A percentile compares a stretch with the other conserved stretches of the same genome.
phyloP scores from a whole-genome alignment of 2,113 vertebrate species.

The Labeo rohita region DNA sequence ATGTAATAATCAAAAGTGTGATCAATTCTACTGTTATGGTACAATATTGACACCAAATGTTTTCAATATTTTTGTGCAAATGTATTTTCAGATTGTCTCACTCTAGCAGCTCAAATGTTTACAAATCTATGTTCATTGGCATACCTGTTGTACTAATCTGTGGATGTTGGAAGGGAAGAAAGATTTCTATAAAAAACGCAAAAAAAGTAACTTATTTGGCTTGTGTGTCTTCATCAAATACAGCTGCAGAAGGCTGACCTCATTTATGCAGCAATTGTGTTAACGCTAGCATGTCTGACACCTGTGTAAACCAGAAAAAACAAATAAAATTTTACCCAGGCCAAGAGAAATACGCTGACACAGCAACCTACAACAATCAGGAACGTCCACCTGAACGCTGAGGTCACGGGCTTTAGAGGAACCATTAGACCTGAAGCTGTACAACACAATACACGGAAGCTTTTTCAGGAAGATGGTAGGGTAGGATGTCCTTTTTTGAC shows the following conservation, averaged over 20 bases:
- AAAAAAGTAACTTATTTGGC: not conserved
- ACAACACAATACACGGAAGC: slow-evolving; percentile 33
- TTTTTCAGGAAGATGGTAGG: slow-evolving; percentile 18
- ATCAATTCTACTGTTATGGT: not conserved
- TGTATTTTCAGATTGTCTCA: slow-evolving; percentile 63
- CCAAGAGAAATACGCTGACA: not conserved
- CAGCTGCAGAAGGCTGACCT: not conserved
- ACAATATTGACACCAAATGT: slow-evolving; percentile 37
- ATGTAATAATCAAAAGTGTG: not conserved
- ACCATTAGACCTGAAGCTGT: not conserved
- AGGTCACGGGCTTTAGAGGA: not conserved
- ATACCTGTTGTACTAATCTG: slow-evolving; percentile 60
- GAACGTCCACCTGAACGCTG: not conserved
- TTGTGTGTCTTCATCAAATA: slow-evolving; percentile 4
- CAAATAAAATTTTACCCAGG: not conserved
- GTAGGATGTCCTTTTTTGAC: slow-evolving; percentile 16
- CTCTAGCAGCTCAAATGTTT: slow-evolving; percentile 72
- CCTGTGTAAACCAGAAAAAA: slow-evolving; percentile 12
- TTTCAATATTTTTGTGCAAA: slow-evolving; percentile 57
- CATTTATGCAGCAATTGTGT: not conserved
- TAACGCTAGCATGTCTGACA: slow-evolving; percentile 27
- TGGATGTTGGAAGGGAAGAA: slow-evolving; percentile 49
- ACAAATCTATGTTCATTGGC: slow-evolving; percentile 73
- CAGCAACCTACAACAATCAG: not conserved
- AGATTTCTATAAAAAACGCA: slow-evolving; percentile 64